phyloP scores from a whole-genome alignment of 2,888 invertebrate genomes.

The Allophyes oxyacanthae region DNA sequence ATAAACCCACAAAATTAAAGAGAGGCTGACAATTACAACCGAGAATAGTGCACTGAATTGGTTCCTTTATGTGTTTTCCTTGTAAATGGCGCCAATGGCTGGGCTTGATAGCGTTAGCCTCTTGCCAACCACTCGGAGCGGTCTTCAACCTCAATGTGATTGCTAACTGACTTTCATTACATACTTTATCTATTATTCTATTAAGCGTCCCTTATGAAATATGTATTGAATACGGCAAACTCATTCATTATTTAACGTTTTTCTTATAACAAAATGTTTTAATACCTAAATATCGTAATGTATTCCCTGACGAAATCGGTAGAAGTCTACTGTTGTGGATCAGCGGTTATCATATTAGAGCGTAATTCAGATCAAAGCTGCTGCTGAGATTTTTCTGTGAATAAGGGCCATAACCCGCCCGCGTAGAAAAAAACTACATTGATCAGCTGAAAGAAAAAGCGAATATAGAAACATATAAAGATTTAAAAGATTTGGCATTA shows the following conservation, averaged over 20 bases:
- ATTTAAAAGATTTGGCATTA: too few species aligned
- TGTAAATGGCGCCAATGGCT: conserved; percentile 73
- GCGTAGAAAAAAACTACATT: too few species aligned
- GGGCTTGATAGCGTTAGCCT: conserved; percentile 73
- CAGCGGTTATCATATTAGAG: too few species aligned
- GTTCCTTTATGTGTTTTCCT: conserved; percentile 73
- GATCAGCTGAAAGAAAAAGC: too few species aligned
- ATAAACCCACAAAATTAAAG: conserved; percentile 42
- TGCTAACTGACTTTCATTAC: conserved; percentile 60
- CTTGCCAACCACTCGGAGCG: conserved; percentile 61
- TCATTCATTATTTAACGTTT: conserved; percentile 4
- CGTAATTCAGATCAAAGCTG: too few species aligned
- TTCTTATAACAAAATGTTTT: conserved; percentile 1
- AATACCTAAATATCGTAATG: too few species aligned
- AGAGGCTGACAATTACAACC: conserved; percentile 65
- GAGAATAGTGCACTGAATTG: conserved; percentile 56
- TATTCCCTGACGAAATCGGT: too few species aligned
- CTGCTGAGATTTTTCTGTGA: too few species aligned
- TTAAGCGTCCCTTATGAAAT: conserved; percentile 16
- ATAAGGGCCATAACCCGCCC: too few species aligned
- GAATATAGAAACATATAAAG: too few species aligned
- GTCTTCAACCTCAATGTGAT: conserved; percentile 62
- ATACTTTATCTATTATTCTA: conserved; percentile 56
- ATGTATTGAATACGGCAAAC: conserved; percentile 3
- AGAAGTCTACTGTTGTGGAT: too few species aligned